phyloP scores from a whole-genome alignment of 2,113 vertebrate species.

The Burhinus oedicnemus region DNA sequence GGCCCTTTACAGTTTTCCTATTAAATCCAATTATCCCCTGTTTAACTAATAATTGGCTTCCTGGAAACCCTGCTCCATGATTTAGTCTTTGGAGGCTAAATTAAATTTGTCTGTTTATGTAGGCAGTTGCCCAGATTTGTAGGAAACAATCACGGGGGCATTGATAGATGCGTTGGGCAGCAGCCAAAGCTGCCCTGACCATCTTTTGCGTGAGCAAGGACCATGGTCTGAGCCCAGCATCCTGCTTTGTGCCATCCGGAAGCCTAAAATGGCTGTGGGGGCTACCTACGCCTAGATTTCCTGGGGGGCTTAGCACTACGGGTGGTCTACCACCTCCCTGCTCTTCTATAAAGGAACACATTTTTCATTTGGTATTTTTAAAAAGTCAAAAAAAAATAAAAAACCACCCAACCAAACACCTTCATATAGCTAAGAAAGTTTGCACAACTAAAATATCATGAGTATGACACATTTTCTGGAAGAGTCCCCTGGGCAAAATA shows the following conservation, averaged over 20 bases:
- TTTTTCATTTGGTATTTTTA: too few relatives aligned
- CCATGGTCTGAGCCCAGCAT: rapidly evolving
- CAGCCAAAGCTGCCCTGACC: not conserved
- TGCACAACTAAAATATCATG: not conserved
- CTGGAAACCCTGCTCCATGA: not conserved
- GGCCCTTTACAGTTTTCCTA: not conserved
- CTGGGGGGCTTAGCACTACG: not conserved
- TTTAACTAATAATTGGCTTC: not conserved
- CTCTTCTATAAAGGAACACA: not conserved
- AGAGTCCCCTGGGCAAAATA: not conserved
- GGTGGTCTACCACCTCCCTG: not conserved
- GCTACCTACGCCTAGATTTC: not conserved
- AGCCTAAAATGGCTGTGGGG: rapidly evolving
- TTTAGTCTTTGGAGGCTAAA: not conserved
- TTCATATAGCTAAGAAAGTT: not conserved
- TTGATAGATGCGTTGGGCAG: rapidly evolving
- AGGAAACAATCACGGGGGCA: not conserved
- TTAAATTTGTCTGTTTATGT: not conserved
- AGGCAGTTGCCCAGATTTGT: not conserved
- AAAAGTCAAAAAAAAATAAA: too few relatives aligned
- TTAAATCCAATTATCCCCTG: not conserved
- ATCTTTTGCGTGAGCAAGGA: rapidly evolving
- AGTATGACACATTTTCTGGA: not conserved
- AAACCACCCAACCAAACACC: not conserved
- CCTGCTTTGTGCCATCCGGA: not conserved